These are phyloP conservation scores for Salarias fasciatus DNA, from an alignment of 2,797 vertebrate species.

Conservation along the genomic window DNA sequence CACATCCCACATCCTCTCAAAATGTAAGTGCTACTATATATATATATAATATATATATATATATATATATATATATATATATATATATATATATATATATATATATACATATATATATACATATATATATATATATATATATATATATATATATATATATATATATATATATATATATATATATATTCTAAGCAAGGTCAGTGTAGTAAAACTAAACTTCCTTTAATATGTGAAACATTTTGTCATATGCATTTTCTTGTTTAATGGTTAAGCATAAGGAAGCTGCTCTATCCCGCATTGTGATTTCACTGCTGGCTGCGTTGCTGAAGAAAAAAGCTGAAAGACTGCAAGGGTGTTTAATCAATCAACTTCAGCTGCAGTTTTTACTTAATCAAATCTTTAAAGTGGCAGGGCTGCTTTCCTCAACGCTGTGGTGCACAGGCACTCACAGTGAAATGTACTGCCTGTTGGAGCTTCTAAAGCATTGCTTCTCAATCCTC, in stretches of 20 bases:
- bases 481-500: neutral
- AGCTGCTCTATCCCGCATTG: constrained; percentile 28
- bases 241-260: constrained; percentile 27
- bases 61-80: no score
- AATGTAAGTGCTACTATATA: no score
- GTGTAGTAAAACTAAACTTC: neutral
- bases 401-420: constrained; percentile 60
- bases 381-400: constrained; percentile 74
- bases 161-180: no score
- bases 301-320: constrained; percentile 34
- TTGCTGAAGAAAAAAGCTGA: constrained; percentile 17
- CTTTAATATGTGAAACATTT: neutral
- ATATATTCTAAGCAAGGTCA: no score
- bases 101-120: no score
- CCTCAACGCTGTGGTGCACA: constrained; percentile 18
- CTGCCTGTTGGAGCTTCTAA: constrained; percentile 6
- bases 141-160: no score
- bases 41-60: no score
- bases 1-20: no score
- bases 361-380: constrained; percentile 72
- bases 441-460: constrained; percentile 29
- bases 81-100: no score
- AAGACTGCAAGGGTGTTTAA: constrained; percentile 54
- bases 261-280: constrained; percentile 5
- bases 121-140: no score